phyloP scores from a whole-genome alignment of 2,888 invertebrate genomes.

The Allolobophora icterica region DNA sequence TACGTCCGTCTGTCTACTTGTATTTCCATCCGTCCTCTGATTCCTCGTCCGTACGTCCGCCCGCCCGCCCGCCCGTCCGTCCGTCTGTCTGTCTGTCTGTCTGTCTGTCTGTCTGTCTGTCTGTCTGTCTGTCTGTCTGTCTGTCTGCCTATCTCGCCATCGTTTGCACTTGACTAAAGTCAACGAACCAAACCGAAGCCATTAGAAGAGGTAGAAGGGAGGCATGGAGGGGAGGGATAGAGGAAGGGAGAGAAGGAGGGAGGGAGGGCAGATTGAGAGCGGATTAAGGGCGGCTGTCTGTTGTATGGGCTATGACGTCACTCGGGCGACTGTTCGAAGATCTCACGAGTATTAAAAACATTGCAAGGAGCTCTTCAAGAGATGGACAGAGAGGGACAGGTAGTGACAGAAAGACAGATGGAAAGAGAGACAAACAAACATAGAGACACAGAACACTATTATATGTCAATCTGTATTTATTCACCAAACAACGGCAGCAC shows the following conservation, averaged over 20 bases:
- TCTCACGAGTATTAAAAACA: slow-evolving; percentile 5
- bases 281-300: slow-evolving; percentile 13
- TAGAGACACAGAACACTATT: no score
- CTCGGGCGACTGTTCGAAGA: neutral
- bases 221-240: neutral
- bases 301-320: neutral
- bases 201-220: neutral
- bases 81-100: neutral
- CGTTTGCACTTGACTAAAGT: neutral
- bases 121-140: neutral
- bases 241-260: neutral
- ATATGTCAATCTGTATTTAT: no score
- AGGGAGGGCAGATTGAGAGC: neutral
- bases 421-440: no score
- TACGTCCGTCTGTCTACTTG: neutral
- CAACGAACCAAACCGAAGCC: slow-evolving; percentile 1
- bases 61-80: no score
- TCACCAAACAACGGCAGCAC: no score
- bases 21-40: neutral
- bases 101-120: neutral
- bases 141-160: neutral
- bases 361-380: neutral
- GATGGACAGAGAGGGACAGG: no score
- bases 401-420: no score
- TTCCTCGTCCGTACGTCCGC: no score